Conservation (phyloP, 2,888 invertebrate genomes). For the Ormyrus rosae region DNA sequence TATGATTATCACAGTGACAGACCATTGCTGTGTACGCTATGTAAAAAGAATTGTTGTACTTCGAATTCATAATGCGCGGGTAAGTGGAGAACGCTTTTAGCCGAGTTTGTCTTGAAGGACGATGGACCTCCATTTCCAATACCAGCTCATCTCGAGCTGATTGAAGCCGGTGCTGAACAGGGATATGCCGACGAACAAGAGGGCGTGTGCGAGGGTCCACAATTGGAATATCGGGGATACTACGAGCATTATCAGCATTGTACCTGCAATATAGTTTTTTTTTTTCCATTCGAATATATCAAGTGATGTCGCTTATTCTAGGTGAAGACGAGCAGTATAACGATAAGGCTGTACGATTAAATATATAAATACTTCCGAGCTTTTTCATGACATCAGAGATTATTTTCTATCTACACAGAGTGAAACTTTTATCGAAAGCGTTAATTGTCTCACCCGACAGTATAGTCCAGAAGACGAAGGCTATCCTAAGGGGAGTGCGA, state of each 20-base stretch:
- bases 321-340: neutral
- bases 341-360: too few relatives aligned
- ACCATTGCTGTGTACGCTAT: slow-evolving; percentile 57
- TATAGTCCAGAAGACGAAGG: slow-evolving; percentile 82
- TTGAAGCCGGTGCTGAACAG: slow-evolving; percentile 69
- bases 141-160: slow-evolving; percentile 73
- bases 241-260: slow-evolving; percentile 66
- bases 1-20: slow-evolving; percentile 63
- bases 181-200: slow-evolving; percentile 69
- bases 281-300: too few relatives aligned
- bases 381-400: neutral
- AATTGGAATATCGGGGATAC: slow-evolving; percentile 71
- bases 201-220: slow-evolving; percentile 67
- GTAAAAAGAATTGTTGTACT: slow-evolving; percentile 31
- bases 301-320: too few relatives aligned
- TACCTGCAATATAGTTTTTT: slow-evolving; percentile 59
- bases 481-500: slow-evolving; percentile 76
- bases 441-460: slow-evolving; percentile 29
- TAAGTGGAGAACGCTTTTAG: neutral
- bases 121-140: slow-evolving; percentile 67
- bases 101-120: slow-evolving; percentile 22
- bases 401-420: too few relatives aligned
- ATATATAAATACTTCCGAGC: neutral
- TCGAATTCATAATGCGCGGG: neutral
- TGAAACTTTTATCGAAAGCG: too few relatives aligned